phyloP scores from a whole-genome alignment of 2,888 invertebrate genomes.

The Parasteatoda lunata region DNA sequence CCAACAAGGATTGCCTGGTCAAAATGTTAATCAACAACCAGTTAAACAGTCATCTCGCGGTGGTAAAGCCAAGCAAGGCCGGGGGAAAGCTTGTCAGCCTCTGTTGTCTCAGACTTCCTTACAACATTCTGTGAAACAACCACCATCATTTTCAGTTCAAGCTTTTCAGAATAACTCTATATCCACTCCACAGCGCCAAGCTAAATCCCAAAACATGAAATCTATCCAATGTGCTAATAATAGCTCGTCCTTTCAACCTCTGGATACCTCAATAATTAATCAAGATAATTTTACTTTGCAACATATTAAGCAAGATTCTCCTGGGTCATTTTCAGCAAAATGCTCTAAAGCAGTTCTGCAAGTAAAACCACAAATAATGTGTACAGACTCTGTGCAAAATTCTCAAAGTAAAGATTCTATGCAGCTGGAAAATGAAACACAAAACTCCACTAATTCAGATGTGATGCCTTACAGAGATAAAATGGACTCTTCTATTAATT shows the following conservation, averaged over 20 bases:
- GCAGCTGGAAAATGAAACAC: slow-evolving; percentile 33
- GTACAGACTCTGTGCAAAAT: slow-evolving; percentile 18
- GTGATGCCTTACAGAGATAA: slow-evolving; percentile 58
- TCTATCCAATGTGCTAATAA: slow-evolving; percentile 21
- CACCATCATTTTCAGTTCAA: slow-evolving; percentile 60
- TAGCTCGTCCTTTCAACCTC: slow-evolving; percentile 36
- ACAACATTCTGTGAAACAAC: slow-evolving; percentile 44
- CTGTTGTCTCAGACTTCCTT: slow-evolving; percentile 30
- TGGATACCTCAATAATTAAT: slow-evolving; percentile 35
- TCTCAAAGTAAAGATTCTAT: slow-evolving; percentile 2
- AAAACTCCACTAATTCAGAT: slow-evolving; percentile 30
- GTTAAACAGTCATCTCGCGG: slow-evolving; percentile 26
- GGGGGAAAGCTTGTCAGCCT: slow-evolving; percentile 34
- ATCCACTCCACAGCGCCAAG: slow-evolving; percentile 7
- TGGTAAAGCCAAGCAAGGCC: slow-evolving; percentile 41
- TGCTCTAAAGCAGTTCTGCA: slow-evolving; percentile 54
- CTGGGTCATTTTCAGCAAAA: slow-evolving; percentile 38
- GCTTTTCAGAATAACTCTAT: slow-evolving; percentile 50
- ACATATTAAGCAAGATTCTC: slow-evolving; percentile 52
- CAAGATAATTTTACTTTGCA: slow-evolving; percentile 46
- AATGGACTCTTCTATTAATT: slow-evolving; percentile 62
- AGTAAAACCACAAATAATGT: slow-evolving; percentile 27
- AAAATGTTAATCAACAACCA: slow-evolving; percentile 26
- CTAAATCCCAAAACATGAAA: slow-evolving; percentile 32
- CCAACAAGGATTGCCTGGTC: slow-evolving; percentile 23